Conservation (phyloP, 2,113 vertebrate species). For the Patagioenas fasciata region DNA sequence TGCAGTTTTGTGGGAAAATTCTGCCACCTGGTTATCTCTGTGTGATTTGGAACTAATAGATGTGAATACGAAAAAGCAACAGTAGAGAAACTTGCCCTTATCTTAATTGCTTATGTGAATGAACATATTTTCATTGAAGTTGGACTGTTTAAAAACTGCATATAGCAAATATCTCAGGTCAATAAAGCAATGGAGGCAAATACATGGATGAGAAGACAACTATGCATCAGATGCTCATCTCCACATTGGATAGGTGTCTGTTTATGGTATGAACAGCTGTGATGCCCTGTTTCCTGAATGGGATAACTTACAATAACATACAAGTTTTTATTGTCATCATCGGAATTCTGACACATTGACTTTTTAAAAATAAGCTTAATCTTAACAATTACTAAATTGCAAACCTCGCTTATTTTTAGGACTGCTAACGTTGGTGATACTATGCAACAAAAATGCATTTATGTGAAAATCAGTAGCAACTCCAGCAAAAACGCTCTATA, state of each 20-base stretch:
- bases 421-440: background rate
- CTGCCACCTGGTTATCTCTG: background rate
- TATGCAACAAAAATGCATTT: constrained; percentile 54
- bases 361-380: background rate
- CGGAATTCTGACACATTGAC: fast-evolving
- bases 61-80: background rate
- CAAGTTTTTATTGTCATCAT: background rate
- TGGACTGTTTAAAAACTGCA: background rate
- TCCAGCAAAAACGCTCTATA: constrained; percentile 67
- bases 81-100: background rate
- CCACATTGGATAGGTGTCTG: background rate
- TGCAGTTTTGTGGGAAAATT: background rate
- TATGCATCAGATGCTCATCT: background rate
- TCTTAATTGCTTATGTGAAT: background rate
- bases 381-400: background rate
- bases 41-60: background rate
- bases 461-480: constrained; percentile 64
- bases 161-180: background rate
- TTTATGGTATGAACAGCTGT: background rate
- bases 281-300: background rate
- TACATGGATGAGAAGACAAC: background rate
- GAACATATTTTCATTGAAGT: background rate
- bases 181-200: background rate
- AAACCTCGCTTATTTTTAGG: background rate
- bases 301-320: background rate